A percentile compares a stretch with the other conserved stretches of the same genome.
phyloP scores from a whole-genome alignment of 1,140 invertebrate species.

The Drosophila mauritiana region DNA sequence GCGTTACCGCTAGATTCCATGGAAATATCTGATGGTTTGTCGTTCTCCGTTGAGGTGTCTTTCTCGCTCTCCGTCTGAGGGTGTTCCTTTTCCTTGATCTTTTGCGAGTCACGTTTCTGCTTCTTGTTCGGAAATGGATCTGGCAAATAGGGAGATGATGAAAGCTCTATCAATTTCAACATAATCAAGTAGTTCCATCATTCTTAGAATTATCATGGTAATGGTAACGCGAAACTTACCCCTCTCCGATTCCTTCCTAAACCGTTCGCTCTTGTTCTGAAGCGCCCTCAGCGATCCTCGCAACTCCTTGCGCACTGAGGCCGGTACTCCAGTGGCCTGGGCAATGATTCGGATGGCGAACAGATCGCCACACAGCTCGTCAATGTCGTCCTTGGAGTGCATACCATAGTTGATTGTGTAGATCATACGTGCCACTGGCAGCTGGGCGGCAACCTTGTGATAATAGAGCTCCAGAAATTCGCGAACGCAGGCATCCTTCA shows the following conservation, averaged over 20 bases:
- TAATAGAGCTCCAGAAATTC: conserved; percentile 83
- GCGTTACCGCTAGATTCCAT: conserved; percentile 34
- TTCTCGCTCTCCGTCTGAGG: conserved; percentile 24
- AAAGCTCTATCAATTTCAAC: neutral
- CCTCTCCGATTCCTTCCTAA: conserved; percentile 67
- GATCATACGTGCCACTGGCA: conserved; percentile 80
- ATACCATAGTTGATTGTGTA: conserved; percentile 83
- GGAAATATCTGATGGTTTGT: conserved; percentile 47
- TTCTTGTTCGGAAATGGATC: conserved; percentile 75
- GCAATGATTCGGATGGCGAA: conserved; percentile 83
- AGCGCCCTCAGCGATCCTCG: conserved; percentile 75
- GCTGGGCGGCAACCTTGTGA: conserved; percentile 72
- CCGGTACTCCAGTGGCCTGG: conserved; percentile 77
- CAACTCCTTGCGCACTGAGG: conserved; percentile 78
- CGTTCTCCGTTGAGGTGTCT: conserved; percentile 18
- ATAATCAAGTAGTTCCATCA: neutral
- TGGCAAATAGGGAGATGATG: conserved; percentile 4
- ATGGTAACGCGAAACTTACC: conserved; percentile 33
- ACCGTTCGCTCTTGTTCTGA: conserved; percentile 72
- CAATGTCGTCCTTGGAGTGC: conserved; percentile 83
- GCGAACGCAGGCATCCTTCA: conserved; percentile 78
- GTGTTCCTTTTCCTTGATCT: conserved; percentile 52
- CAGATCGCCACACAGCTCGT: conserved; percentile 83
- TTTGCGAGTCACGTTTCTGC: conserved; percentile 57
- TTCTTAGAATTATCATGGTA: neutral